A percentile compares a stretch with the other conserved stretches of the same genome.
These are phyloP conservation scores for Eciton burchellii DNA, from an alignment of 1,140 invertebrate genomes.

Conservation along the genomic window DNA sequence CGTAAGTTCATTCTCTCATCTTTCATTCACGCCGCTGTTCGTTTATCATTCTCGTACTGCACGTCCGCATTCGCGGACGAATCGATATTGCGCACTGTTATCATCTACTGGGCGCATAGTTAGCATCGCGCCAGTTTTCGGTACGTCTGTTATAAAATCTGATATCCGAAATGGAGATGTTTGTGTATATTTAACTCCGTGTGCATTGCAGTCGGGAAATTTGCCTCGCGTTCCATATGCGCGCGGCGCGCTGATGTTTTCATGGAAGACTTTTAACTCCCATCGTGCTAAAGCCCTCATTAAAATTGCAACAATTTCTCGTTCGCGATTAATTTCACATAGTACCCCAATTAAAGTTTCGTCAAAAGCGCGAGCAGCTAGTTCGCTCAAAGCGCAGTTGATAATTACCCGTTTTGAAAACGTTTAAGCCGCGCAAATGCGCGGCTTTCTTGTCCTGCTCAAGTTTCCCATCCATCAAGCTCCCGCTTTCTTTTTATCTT, in stretches of 20 bases:
- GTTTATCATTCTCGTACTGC: no score
- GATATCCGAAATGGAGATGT: constrained; percentile 21
- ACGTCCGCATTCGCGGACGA: no score
- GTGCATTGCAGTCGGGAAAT: constrained; percentile 6
- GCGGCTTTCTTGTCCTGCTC: constrained; percentile 38
- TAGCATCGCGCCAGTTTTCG: no score
- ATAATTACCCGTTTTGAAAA: constrained; percentile 51
- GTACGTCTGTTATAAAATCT: neutral
- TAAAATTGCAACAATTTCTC: constrained; percentile 47
- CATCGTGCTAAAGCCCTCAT: constrained; percentile 32
- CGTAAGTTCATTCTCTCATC: neutral
- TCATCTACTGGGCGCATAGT: no score
- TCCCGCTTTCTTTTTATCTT: constrained; percentile 18
- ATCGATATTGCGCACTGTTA: neutral
- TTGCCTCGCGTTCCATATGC: neutral
- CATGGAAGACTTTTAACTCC: constrained; percentile 13
- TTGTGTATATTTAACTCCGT: neutral
- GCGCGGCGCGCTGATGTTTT: neutral
- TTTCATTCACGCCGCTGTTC: neutral
- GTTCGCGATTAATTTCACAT: constrained; percentile 46
- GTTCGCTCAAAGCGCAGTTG: constrained; percentile 44
- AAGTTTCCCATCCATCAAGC: constrained; percentile 32
- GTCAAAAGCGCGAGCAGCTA: constrained; percentile 46
- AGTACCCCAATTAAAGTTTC: constrained; percentile 45
- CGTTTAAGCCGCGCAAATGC: constrained; percentile 50